These are phyloP conservation scores for Noctuana brunneofusca DNA, from an alignment of 2,888 invertebrate genomes.

Conservation along the genomic window DNA sequence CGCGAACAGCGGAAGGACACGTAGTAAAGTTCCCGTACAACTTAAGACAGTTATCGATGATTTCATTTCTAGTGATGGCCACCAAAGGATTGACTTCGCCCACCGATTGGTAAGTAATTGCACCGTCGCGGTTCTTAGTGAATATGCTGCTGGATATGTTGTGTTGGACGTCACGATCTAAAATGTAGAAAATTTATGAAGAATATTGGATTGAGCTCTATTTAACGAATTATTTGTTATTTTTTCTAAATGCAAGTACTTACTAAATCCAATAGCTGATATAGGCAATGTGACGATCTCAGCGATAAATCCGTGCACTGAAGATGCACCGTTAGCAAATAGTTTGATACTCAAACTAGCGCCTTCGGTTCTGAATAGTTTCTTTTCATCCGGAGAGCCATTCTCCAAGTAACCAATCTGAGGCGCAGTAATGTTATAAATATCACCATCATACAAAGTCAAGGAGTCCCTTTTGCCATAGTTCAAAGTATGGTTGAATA, in stretches of 20 bases:
- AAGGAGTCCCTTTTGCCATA: conserved; percentile 93
- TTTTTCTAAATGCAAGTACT: conserved; percentile 61
- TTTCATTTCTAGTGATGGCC: conserved; percentile 93
- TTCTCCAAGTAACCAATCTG: conserved; percentile 88
- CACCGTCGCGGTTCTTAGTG: conserved; percentile 92
- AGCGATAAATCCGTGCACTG: conserved; percentile 97
- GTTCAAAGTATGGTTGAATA: conserved; percentile 93
- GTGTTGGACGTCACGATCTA: conserved; percentile 95
- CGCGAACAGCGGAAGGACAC: conserved; percentile 89
- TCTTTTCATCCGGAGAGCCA: conserved; percentile 87
- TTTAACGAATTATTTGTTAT: background rate
- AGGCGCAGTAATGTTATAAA: conserved; percentile 91
- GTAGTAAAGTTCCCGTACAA: conserved; percentile 97
- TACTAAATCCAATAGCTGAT: conserved; percentile 94
- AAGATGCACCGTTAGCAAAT: conserved; percentile 97
- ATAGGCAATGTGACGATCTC: conserved; percentile 97
- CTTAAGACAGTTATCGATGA: conserved; percentile 92
- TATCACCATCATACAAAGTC: conserved; percentile 95
- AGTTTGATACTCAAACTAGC: conserved; percentile 94
- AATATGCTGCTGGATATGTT: conserved; percentile 93
- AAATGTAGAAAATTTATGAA: conserved; percentile 5
- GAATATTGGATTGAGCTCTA: background rate
- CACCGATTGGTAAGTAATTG: conserved; percentile 93
- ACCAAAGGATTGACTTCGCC: conserved; percentile 97
- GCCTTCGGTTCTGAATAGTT: conserved; percentile 88